Conservation (phyloP, 2,797 vertebrate species). For the Fundulus diaphanus region DNA sequence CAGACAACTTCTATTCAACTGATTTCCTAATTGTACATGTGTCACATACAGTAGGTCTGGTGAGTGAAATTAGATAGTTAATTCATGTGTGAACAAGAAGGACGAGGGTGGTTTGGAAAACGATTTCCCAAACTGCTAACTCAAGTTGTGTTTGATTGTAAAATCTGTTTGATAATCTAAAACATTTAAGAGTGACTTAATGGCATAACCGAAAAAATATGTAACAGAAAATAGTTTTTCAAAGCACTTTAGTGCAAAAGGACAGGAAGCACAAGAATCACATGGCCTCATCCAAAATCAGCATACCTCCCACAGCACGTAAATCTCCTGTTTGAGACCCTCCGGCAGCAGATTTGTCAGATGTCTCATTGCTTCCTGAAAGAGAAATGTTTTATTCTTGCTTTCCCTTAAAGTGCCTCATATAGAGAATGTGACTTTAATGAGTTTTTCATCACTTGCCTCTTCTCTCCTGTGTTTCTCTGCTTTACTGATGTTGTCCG, state of each 20-base stretch:
- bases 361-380: conserved; percentile 90
- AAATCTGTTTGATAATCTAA: neutral
- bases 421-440: neutral
- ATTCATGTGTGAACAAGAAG: neutral
- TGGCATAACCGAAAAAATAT: neutral
- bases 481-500: conserved; percentile 94
- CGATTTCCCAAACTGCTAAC: neutral
- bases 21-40: neutral
- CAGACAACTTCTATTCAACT: neutral
- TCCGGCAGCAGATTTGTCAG: conserved; percentile 87
- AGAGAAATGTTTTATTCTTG: neutral
- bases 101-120: neutral
- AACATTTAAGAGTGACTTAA: neutral
- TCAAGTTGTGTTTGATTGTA: neutral
- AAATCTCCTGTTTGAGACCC: conserved; percentile 88
- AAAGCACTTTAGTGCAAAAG: accelerated
- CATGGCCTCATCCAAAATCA: neutral
- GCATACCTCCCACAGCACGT: conserved; percentile 87
- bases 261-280: neutral
- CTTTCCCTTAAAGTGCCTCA: too few species aligned
- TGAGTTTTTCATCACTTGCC: conserved; percentile 71
- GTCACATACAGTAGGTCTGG: neutral
- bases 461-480: conserved; percentile 94
- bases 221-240: neutral
- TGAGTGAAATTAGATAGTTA: neutral